phyloP scores from a whole-genome alignment of 2,113 vertebrate genomes.

The Gorsachius goisagi region DNA sequence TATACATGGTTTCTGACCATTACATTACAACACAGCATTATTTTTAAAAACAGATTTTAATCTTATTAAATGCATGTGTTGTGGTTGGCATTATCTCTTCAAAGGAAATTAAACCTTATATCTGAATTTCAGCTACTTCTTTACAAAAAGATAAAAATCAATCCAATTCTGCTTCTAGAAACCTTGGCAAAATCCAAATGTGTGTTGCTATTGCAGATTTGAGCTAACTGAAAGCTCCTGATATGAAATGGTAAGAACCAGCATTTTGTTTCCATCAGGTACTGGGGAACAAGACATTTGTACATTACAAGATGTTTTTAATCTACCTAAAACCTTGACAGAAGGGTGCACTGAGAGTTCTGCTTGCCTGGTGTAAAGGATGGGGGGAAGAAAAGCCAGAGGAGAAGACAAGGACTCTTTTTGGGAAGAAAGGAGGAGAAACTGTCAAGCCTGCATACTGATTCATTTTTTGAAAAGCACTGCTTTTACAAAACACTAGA shows the following conservation, averaged over 20 bases:
- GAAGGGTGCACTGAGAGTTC: neutral
- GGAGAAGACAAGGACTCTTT: neutral
- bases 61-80: neutral
- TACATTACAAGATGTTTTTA: neutral
- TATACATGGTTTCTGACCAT: neutral
- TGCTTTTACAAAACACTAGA: neutral
- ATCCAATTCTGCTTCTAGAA: neutral
- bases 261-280: conserved; percentile 12
- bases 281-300: neutral
- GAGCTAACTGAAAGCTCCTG: neutral
- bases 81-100: neutral
- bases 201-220: neutral
- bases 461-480: neutral
- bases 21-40: neutral
- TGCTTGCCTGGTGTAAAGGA: neutral
- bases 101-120: conserved; percentile 35
- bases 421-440: neutral
- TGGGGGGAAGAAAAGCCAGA: neutral
- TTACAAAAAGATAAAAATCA: conserved; percentile 19
- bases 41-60: neutral
- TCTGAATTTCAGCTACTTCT: conserved; percentile 10
- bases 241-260: neutral
- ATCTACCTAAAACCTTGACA: conserved; percentile 18
- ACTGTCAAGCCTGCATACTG: neutral
- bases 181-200: neutral